These are phyloP conservation scores for Poeciliopsis retropinna DNA, from an alignment of 2,113 vertebrate species.

Conservation along the genomic window DNA sequence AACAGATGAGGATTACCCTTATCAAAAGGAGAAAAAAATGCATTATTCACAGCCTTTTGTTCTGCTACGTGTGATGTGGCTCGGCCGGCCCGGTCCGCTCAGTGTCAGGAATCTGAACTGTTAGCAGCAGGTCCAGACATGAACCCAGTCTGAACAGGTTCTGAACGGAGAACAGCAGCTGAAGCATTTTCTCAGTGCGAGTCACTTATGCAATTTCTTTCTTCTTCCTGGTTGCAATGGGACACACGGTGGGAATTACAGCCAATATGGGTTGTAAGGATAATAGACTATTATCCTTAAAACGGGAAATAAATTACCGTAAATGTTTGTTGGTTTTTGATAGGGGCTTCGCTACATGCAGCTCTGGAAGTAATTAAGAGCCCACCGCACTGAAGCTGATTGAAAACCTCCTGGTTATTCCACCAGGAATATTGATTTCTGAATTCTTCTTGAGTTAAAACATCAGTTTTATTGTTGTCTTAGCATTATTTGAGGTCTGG, in stretches of 20 bases:
- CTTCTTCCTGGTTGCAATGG: background rate
- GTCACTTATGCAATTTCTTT: background rate
- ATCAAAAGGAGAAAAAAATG: background rate
- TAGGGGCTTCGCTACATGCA: too few species aligned
- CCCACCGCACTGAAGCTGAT: too few species aligned
- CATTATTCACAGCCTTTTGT: background rate
- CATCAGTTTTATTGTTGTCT: too few species aligned
- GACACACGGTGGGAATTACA: background rate
- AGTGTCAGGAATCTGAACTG: conserved; percentile 45
- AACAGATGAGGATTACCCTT: background rate
- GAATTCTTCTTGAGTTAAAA: too few species aligned
- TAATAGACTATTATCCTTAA: too few species aligned
- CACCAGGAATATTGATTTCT: too few species aligned
- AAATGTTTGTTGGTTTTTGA: too few species aligned
- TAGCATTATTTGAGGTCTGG: too few species aligned
- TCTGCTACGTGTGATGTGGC: background rate
- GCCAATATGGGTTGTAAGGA: background rate
- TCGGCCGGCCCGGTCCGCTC: conserved; percentile 17
- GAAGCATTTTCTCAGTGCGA: background rate
- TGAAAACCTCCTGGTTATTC: too few species aligned
- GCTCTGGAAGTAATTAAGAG: too few species aligned
- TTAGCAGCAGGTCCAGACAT: conserved; percentile 55
- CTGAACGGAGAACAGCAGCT: conserved; percentile 3
- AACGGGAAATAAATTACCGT: too few species aligned
- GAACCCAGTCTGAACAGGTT: conserved; percentile 22